A percentile compares a stretch with the other conserved stretches of the same genome.
phyloP scores from a whole-genome alignment of 1,140 invertebrate species.

The Diploscapter pachys region DNA sequence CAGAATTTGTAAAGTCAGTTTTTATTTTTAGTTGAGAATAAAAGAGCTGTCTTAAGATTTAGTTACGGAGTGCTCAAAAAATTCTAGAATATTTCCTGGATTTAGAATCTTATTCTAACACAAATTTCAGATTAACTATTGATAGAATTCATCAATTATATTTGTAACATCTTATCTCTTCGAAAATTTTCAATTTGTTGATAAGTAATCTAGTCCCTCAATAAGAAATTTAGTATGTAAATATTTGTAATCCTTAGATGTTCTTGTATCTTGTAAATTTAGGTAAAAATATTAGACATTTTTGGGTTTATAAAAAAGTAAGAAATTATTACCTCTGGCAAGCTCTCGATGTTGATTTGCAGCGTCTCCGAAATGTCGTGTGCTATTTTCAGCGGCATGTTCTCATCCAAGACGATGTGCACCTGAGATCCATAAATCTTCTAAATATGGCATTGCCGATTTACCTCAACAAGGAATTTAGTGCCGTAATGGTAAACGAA shows the following conservation, averaged over 20 bases:
- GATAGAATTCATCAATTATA: too few species aligned
- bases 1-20: neutral
- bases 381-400: conserved; percentile 23
- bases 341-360: conserved; percentile 34
- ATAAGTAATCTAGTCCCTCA: too few species aligned
- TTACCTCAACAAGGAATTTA: conserved; percentile 29
- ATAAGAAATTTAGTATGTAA: too few species aligned
- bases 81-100: neutral
- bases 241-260: too few species aligned
- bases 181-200: too few species aligned
- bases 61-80: neutral
- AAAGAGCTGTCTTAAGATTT: neutral
- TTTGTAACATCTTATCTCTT: too few species aligned
- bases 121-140: neutral
- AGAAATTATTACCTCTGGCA: conserved; percentile 16
- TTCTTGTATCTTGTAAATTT: too few species aligned
- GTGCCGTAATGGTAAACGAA: conserved; percentile 31
- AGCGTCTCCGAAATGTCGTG: conserved; percentile 26
- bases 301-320: neutral
- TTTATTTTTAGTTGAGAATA: neutral
- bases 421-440: conserved; percentile 9
- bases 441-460: neutral
- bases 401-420: conserved; percentile 32
- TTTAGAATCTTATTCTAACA: neutral
- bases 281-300: neutral